Evolutionary conservation across 2,888 invertebrate genomes (phyloP), one percentile per base, ranked within the genome.

Genomic region (Pedicia rivosa): DNA sequence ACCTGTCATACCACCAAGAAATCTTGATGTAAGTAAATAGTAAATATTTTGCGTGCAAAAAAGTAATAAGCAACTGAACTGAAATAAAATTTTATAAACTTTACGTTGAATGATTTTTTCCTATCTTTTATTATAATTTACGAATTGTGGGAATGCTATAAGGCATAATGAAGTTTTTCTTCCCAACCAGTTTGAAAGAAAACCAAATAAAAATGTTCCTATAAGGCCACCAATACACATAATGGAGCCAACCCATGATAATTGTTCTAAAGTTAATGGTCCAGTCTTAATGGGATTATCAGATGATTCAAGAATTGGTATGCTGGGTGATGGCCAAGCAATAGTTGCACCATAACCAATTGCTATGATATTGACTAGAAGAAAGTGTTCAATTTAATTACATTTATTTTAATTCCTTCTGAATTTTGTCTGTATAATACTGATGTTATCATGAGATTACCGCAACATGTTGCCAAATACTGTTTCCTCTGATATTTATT

Each of bases 21-120:
- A 34, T n/a, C 41, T 20, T 16, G 36, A 26, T 8, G 37, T 12
- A 17, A 17, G 26, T 10, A 37, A 19, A 3, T 26, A 12, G 14
- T 14, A 13, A 10, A 25, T 14, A 8, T 25, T 34, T 15, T 15
- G 13, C 14, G 24, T 25, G n/a, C 5, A 10, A 14, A 34, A 15
- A 14, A n/a, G n/a, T 2, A 34, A 14, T 15, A 34, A 19, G 24
- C 34, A 35, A 12, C 19, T 17, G 42, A 59, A n/a, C n/a, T n/a
- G n/a, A n/a, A n/a, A n/a, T n/a, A n/a, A n/a, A n/a, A n/a, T n/a
- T n/a, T n/a, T n/a, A n/a, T n/a, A n/a, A n/a, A n/a, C n/a, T n/a
- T n/a, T n/a, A n/a, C n/a, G n/a, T n/a, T n/a, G n/a, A n/a, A n/a
- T n/a, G n/a, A n/a, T n/a, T n/a, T n/a, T n/a, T n/a, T n/a, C n/a